Evolutionary conservation across 1,140 invertebrate genomes (phyloP), one percentile per base, ranked within the genome.

Genomic region (Cherax quadricarinatus): DNA sequence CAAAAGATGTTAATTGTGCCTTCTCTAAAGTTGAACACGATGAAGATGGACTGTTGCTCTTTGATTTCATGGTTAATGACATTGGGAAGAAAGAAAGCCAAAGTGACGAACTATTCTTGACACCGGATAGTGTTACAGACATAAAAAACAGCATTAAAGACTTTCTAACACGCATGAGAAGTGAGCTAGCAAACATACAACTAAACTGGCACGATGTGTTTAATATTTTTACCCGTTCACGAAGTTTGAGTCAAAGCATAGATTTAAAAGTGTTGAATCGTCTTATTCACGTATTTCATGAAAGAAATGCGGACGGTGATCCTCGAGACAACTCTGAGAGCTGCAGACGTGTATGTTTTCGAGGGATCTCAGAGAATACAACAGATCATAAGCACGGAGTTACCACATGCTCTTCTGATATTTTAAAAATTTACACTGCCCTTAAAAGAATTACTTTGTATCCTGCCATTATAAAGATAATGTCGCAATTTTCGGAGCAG

Each of bases 361-460:
- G 14, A 57, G 14, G 53, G 53, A 9, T 57, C 14, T 57, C 53
- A 3, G 14, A 10, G 14, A 57, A 57, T 57, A 57, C 9, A 57
- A 57, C 53, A 5, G 53, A 57, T 57, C 53, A 14, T 57, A 41
- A 41, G 30, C 53, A 14, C 14, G 53, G 4, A 57, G 14, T 57
- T 57, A 57, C 9, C 5, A 57, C 53, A 14, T 57, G 53, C 53
- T 9, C 9, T n/a, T 16, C 60, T 30, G 4, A 12, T 4, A 70
- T 85, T 70, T 1, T 12, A 16, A 5, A 6, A 18, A 14, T 85
- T 18, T 85, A 70, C 49, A 49, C 70, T 10, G 24, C 83, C 24
- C n/a, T 85, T 9, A 85, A n/a, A 48, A 85, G 57, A 18, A 85
- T 85, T 24, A 70, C 14, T 12, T 9, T 7, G 60, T 85, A 85